phyloP scores from a whole-genome alignment of 1,140 invertebrate genomes.

The Campoletis sonorensis region DNA sequence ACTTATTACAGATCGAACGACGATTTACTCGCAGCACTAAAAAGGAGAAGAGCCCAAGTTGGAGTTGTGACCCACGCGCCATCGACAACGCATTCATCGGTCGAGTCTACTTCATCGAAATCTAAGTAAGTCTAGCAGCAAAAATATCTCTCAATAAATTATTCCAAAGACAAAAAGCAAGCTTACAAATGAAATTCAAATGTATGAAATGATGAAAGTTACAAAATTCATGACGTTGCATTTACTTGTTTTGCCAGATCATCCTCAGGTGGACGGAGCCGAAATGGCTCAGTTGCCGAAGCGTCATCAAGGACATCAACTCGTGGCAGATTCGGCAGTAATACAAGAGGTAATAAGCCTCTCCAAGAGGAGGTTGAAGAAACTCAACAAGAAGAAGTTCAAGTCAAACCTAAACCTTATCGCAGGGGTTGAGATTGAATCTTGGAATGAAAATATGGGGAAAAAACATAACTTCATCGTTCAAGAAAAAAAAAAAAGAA shows the following conservation, averaged over 20 bases:
- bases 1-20: conserved; percentile 83
- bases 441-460: neutral
- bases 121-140: conserved; percentile 58
- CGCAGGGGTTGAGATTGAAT: conserved; percentile 61
- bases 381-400: conserved; percentile 66
- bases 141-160: no score
- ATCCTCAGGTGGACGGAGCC: conserved; percentile 54
- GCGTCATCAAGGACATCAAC: conserved; percentile 55
- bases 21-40: conserved; percentile 83
- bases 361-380: conserved; percentile 67
- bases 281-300: conserved; percentile 49
- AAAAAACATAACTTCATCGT: conserved; percentile 8
- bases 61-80: conserved; percentile 56
- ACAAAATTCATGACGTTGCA: neutral
- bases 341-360: conserved; percentile 57
- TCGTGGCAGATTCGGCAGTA: conserved; percentile 61
- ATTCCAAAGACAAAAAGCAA: no score
- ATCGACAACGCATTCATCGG: conserved; percentile 49
- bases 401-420: conserved; percentile 66
- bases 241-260: conserved; percentile 50
- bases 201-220: neutral
- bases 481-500: conserved; percentile 15
- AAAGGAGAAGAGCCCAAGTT: conserved; percentile 79
- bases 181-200: neutral
- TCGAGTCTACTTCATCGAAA: conserved; percentile 60